These are phyloP conservation scores for Heliangelus exortis DNA, from an alignment of 2,797 vertebrate genomes.

Conservation along the genomic window DNA sequence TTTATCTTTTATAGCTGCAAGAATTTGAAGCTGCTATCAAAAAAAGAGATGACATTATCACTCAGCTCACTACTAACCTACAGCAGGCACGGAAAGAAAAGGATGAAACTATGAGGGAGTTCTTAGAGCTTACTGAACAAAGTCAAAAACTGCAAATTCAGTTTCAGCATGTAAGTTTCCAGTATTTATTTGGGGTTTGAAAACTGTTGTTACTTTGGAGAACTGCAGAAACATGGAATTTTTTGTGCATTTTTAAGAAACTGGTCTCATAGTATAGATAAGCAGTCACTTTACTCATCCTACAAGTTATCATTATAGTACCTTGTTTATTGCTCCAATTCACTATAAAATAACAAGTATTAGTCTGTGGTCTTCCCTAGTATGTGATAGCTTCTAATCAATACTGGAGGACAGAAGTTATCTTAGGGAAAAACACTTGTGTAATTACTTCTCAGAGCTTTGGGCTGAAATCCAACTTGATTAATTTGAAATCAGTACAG, in stretches of 20 bases:
- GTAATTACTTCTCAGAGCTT: neutral
- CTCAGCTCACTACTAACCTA: constrained; percentile 93
- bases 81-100: constrained; percentile 96
- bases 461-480: neutral
- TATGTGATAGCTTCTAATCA: neutral
- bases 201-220: neutral
- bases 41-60: constrained; percentile 96
- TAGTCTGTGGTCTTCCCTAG: neutral
- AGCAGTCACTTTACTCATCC: neutral
- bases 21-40: constrained; percentile 97
- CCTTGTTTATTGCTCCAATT: neutral
- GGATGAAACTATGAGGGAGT: constrained; percentile 96
- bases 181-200: neutral
- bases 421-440: neutral
- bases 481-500: neutral
- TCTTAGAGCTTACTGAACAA: constrained; percentile 93
- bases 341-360: neutral
- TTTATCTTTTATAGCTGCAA: constrained; percentile 82
- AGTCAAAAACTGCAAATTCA: constrained; percentile 97
- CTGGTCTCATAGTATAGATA: neutral
- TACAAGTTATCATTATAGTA: neutral
- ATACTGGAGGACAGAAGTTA: neutral
- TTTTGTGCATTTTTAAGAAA: neutral
- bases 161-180: constrained; percentile 90
- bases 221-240: neutral